These are phyloP conservation scores for Acrobasis consociella DNA, from an alignment of 2,888 invertebrate species.

Conservation along the genomic window DNA sequence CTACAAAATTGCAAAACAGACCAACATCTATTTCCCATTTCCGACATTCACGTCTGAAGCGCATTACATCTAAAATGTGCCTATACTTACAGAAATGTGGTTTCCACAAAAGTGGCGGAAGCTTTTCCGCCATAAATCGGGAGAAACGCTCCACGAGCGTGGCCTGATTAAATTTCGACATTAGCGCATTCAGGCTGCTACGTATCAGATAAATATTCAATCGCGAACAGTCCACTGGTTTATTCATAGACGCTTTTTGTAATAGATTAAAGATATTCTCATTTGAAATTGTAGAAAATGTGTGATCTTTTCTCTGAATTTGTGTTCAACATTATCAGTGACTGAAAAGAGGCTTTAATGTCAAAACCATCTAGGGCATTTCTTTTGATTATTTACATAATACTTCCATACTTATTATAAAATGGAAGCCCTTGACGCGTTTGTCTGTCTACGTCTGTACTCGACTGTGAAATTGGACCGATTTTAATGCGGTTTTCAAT, in stretches of 20 bases:
- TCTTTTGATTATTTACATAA: too few relatives aligned
- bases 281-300: background rate
- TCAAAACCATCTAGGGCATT: too few relatives aligned
- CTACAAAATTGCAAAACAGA: background rate
- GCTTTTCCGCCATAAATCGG: constrained; percentile 34
- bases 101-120: constrained; percentile 31
- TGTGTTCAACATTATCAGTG: too few relatives aligned
- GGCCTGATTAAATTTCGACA: constrained; percentile 34
- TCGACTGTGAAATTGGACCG: too few relatives aligned
- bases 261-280: constrained; percentile 6
- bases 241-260: constrained; percentile 20
- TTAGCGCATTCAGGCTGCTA: constrained; percentile 32
- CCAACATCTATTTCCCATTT: too few relatives aligned
- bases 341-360: too few relatives aligned
- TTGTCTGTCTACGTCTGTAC: too few relatives aligned
- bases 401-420: too few relatives aligned
- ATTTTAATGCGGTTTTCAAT: too few relatives aligned
- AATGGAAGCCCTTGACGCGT: too few relatives aligned
- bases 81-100: constrained; percentile 19
- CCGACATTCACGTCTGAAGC: constrained; percentile 2
- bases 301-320: too few relatives aligned
- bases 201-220: constrained; percentile 26
- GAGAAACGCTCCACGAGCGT: constrained; percentile 27
- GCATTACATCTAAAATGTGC: constrained; percentile 15
- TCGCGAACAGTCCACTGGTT: constrained; percentile 14